These are phyloP conservation scores for Rhopalosiphum nymphaeae DNA, from an alignment of 2,888 invertebrate species.

Conservation along the genomic window DNA sequence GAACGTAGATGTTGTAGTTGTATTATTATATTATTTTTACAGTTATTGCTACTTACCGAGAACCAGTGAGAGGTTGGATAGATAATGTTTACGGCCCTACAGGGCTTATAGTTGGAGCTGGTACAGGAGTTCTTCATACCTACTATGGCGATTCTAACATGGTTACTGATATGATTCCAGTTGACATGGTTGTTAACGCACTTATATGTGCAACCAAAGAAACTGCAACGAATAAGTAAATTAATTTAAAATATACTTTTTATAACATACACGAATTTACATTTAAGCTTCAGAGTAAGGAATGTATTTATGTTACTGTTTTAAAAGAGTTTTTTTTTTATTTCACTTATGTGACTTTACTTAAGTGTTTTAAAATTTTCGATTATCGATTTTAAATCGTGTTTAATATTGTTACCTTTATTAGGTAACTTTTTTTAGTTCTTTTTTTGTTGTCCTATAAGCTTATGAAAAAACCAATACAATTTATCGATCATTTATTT, in stretches of 20 bases:
- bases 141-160: conserved; percentile 74
- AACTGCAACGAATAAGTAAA: conserved; percentile 59
- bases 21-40: conserved; percentile 67
- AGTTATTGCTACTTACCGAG: conserved; percentile 78
- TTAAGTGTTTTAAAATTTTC: not conserved
- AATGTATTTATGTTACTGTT: not conserved
- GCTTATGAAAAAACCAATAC: not conserved
- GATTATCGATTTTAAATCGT: not conserved
- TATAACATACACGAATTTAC: not conserved
- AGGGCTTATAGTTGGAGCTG: conserved; percentile 75
- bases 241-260: not conserved
- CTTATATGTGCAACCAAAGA: conserved; percentile 82
- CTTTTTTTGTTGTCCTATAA: not conserved
- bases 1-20: not conserved
- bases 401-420: not conserved
- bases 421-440: not conserved
- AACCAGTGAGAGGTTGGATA: conserved; percentile 87
- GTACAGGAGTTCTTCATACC: conserved; percentile 82
- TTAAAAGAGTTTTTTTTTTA: not conserved
- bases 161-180: conserved; percentile 81
- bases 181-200: conserved; percentile 86
- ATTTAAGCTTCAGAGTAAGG: not conserved
- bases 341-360: not conserved
- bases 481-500: not conserved
- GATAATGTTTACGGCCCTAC: conserved; percentile 86